These are phyloP conservation scores for Xenotilapia flavipinnis DNA, from an alignment of 2,113 vertebrate species.

Conservation along the genomic window DNA sequence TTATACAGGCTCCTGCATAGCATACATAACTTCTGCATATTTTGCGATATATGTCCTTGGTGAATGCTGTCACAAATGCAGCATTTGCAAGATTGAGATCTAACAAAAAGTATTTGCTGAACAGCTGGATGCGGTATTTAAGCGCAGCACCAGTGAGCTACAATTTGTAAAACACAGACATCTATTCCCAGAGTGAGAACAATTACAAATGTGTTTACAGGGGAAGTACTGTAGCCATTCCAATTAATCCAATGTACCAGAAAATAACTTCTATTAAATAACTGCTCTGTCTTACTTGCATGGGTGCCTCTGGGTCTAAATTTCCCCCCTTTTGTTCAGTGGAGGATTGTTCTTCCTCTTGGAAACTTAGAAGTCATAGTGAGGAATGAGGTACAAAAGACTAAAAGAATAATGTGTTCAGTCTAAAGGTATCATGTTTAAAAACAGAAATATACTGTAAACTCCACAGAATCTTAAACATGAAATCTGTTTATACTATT, in stretches of 20 bases:
- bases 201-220: constrained; percentile 42
- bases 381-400: background rate
- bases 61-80: background rate
- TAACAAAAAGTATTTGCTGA: background rate
- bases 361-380: background rate
- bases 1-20: background rate
- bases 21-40: background rate
- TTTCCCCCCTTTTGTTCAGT: background rate
- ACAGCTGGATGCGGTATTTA: background rate
- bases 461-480: background rate
- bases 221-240: constrained; percentile 14
- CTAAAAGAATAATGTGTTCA: background rate
- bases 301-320: background rate
- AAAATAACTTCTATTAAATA: constrained; percentile 40
- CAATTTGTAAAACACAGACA: constrained; percentile 14
- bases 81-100: background rate
- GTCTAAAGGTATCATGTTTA: background rate
- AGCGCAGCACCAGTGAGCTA: background rate
- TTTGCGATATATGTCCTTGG: background rate
- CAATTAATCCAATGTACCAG: constrained; percentile 43
- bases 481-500: background rate
- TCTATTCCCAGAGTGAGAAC: constrained; percentile 7
- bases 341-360: background rate
- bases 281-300: constrained; percentile 1
- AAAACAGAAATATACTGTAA: background rate